These are phyloP conservation scores for Gastracanthus pulcherrimus DNA, from an alignment of 2,888 invertebrate species.

Conservation along the genomic window DNA sequence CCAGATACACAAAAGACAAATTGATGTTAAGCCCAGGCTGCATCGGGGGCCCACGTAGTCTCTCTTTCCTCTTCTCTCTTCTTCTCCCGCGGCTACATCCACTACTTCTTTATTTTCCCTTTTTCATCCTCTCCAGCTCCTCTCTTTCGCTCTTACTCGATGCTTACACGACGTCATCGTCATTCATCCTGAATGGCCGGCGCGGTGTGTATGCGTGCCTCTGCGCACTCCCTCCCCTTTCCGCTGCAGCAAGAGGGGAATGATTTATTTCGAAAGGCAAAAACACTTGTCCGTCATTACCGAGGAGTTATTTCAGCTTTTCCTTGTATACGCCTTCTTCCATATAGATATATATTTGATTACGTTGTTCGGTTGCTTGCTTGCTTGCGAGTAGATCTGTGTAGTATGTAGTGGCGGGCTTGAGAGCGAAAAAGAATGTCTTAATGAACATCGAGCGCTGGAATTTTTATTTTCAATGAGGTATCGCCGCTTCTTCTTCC, in stretches of 20 bases:
- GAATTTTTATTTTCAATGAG: constrained; percentile 43
- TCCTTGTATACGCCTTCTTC: constrained; percentile 26
- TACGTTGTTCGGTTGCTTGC: not conserved
- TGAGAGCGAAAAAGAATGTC: constrained; percentile 30
- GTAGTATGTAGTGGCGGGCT: not conserved
- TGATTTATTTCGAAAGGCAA: constrained; percentile 53
- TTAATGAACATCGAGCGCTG: constrained; percentile 39
- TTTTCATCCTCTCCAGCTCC: constrained; percentile 39
- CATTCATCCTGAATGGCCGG: constrained; percentile 61
- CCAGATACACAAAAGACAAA: constrained; percentile 50
- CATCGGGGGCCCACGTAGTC: constrained; percentile 36
- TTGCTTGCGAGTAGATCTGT: no score
- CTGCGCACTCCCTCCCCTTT: constrained; percentile 31
- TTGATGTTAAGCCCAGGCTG: constrained; percentile 6
- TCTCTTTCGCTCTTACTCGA: no score
- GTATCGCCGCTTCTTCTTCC: not conserved
- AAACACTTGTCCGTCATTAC: constrained; percentile 54
- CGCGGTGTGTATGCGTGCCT: not conserved
- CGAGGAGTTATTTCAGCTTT: constrained; percentile 44
- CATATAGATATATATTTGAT: not conserved
- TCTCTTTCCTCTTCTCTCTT: constrained; percentile 1
- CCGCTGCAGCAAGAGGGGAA: constrained; percentile 9
- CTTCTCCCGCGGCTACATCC: constrained; percentile 52
- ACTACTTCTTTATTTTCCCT: constrained; percentile 39
- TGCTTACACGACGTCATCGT: constrained; percentile 60